Evolutionary conservation across 2,113 vertebrate genomes (phyloP), one percentile per base, ranked within the genome.

Genomic region (Elanus axillaris): DNA sequence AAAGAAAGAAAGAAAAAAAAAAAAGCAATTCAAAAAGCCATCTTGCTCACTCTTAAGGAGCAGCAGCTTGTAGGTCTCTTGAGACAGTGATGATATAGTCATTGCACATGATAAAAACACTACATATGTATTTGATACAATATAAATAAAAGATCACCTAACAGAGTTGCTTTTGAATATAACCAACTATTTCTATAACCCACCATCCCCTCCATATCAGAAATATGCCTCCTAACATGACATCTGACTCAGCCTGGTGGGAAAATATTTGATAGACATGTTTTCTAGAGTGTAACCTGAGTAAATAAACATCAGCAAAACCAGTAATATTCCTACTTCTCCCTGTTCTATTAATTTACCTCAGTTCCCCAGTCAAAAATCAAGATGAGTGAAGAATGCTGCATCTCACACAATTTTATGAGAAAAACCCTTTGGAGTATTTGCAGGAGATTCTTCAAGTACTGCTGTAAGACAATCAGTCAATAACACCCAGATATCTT

Each of bases 81-180:
- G 55, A 76, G 43, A 76, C 13, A 45, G 13, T 4, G 16, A 64
- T n/a, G 11, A 50, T 69, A 76, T 17, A 7, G 27, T 42, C 38
- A 53, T 11, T 66, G 16, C 19, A 56, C 22, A 11, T 1, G 3
- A 42, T 66, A 69, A 88, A 78, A 42, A 2, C 11, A 29, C 11
- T 60, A 34, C 0, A 0, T 38, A 27, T 45, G 3, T 31, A n/a
- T 50, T 69, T 69, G 45, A 19, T 58, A 62, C 3, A 36, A 83
- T 31, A 62, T 45, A 77, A 89, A 83, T 83, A 67, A 79, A 85
- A 80, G 19, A 83, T 93, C 53, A 87, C 36, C 38, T 75, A 83
- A 56, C 18, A 60, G 34, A 64, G 47, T 34, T 84, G 7, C 29
- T 73, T 76, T 85, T 88, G 42, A 86, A 72, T 68, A 36, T 68